phyloP scores from a whole-genome alignment of 2,113 vertebrate species.

The Athene cunicularia region DNA sequence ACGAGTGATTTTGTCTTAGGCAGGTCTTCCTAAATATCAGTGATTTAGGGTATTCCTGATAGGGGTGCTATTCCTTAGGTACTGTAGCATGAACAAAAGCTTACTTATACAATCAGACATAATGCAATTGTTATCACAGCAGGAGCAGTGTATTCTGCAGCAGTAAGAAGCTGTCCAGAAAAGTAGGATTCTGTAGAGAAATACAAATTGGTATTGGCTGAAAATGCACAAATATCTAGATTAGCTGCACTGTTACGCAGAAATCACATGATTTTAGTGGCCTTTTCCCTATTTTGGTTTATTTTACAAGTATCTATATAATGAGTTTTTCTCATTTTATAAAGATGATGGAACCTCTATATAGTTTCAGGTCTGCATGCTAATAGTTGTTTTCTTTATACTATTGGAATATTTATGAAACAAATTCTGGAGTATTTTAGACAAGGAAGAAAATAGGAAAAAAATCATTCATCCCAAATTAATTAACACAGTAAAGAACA shows the following conservation, averaged over 20 bases:
- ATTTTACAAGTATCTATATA: constrained; percentile 3
- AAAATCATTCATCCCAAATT: constrained; percentile 31
- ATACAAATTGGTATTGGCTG: background rate
- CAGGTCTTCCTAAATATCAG: background rate
- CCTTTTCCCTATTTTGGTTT: constrained; percentile 23
- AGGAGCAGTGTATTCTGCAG: background rate
- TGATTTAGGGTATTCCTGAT: background rate
- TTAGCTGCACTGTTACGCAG: background rate
- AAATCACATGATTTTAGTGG: background rate
- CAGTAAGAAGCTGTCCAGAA: background rate
- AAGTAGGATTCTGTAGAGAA: background rate
- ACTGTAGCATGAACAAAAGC: background rate
- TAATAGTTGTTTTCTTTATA: background rate
- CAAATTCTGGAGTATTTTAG: background rate
- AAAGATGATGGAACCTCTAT: constrained; percentile 37
- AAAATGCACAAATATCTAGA: background rate
- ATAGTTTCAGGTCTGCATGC: background rate
- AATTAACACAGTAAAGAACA: constrained; percentile 22
- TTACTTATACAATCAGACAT: background rate
- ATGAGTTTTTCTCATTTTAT: constrained; percentile 25
- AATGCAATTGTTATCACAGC: background rate
- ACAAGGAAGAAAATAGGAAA: background rate
- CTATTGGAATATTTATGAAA: background rate
- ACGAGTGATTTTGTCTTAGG: background rate
- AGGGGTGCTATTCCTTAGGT: background rate